A percentile compares a stretch with the other conserved stretches of the same genome.
Evolutionary conservation across 2,113 vertebrate species (phyloP).

Genomic region (Melanotaenia duboulayi): DNA sequence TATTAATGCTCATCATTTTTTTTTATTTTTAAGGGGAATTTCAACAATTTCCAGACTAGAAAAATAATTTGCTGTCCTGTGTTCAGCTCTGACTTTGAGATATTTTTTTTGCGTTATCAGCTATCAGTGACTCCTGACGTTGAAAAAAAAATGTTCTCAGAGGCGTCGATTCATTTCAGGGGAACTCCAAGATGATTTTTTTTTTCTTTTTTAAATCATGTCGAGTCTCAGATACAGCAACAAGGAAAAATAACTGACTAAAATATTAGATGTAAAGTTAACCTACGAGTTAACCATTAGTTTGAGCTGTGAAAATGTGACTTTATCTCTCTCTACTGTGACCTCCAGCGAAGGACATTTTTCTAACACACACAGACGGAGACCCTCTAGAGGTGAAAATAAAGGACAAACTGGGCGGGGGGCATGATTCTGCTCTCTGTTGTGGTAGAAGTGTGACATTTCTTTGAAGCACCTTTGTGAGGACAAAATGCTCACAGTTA

Average conservation of each 20-base stretch:
- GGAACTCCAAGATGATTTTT: conserved; percentile 13
- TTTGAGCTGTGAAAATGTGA: neutral
- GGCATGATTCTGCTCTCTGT: conserved; percentile 1
- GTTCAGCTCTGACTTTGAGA: neutral
- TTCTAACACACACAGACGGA: neutral
- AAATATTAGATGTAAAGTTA: conserved; percentile 24
- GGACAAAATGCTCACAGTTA: neutral
- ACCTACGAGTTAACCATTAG: conserved; percentile 29
- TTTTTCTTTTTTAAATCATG: conserved; percentile 1
- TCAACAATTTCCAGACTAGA: too few relatives aligned
- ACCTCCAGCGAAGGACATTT: neutral
- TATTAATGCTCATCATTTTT: too few relatives aligned
- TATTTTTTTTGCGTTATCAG: neutral
- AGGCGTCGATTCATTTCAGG: conserved; percentile 8
- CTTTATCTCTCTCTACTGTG: conserved; percentile 19
- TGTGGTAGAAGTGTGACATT: conserved; percentile 48
- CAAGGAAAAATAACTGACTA: conserved; percentile 43
- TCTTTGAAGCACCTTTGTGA: conserved; percentile 17
- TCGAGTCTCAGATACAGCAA: conserved; percentile 1
- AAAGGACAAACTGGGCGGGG: neutral
- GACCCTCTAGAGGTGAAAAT: neutral
- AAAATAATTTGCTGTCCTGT: too few relatives aligned
- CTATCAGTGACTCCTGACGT: neutral
- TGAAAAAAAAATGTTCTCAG: neutral
- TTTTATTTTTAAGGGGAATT: too few relatives aligned